Base-by-base conservation (phyloP, 2,113 vertebrate genomes). In the Oreochromis niloticus region DNA sequence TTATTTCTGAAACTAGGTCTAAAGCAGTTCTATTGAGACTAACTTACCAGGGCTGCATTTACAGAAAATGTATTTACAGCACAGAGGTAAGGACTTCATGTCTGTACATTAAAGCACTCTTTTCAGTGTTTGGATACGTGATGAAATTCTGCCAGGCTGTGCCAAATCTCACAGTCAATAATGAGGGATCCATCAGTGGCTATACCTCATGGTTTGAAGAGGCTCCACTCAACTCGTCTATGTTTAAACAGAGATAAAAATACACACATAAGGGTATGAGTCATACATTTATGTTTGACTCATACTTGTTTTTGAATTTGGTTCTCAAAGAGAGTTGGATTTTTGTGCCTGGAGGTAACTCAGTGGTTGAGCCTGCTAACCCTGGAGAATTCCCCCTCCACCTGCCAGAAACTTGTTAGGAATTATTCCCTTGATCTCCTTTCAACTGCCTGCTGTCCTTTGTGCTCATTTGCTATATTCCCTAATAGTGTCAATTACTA, bases 111-210 rank as follows among this genome's bases (percentile, higher is more conserved):
- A 86, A 80, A 41, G 5, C 52, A 52, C 56, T 75, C 61, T 88
- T 92, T 92, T 85, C 89, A 56, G 78, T 63, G 82, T 85, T 88
- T 46, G 22, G 36, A 84, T 91, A 52, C 57, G 36, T 86, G 83
- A 83, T 82, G 81, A 85, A 91, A 93, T 94, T 92, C 87, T 84
- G 80, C 81, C 87, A 71, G 71, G 63, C 89, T 57, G 43, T 92
- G 90, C 85, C 87, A 93, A 92, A 94, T 95, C 81, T 95, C 89
- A 87, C 94, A 93, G 89, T 91, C 92, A 94, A 86, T 93, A 95
- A 90, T 79, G 59, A 93, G 82, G 27, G 55, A 84, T 56, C 83
- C 86, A 91, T 91, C 85, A 83, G 41, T 91, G 79, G 41, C 83
- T 87, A 59, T 55, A 78, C 80, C 80, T 87, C 56, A 55, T 66